Evolutionary conservation across 2,797 vertebrate species (phyloP), one percentile per base, ranked within the genome.

Genomic region (Poecilia velifera): DNA sequence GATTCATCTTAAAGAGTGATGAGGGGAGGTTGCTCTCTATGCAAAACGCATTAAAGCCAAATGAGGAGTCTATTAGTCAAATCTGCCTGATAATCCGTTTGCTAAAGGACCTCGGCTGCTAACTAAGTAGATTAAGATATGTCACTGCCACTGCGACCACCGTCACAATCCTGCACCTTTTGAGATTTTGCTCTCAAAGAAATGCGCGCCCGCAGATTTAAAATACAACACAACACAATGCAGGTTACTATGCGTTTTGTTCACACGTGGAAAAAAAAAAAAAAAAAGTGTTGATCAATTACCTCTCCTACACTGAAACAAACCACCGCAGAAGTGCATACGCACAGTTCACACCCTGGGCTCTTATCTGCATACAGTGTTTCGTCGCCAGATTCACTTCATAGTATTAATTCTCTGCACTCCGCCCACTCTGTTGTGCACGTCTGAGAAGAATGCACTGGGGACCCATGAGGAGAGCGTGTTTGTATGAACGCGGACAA

Each of bases 61-160:
- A 98, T 97, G 97, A 98, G 97, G 96, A 98, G 97, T 98, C 97
- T 97, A 98, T 98, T 98, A 98, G 96, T 98, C 97, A 98, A 95
- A 95, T 86, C 92, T 95, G 94, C 86, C 94, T 96, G 95, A 96
- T 97, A 96, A 97, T 97, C 96, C 92, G 96, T 97, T 98, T 97
- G 96, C 96, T 96, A 96, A 96, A 96, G 93, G 94, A 91, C 92
- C 84, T 93, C 86, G 95, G 96, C 96, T 94, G 94, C 97, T 97
- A 97, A 96, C 96, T 96, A 96, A 96, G 95, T 95, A 96, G 95
- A 96, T 96, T 96, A 96, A 94, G 94, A 96, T 95, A 93, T 95
- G 96, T 96, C 92, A 94, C 85, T 78, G 93, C 89, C 88, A 91
- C 82, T 9, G 62, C 57, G 36, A 78, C 83, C 85, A 86, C 84